Conservation (phyloP, 2,888 invertebrate species). For the Antheraea yamamai region DNA sequence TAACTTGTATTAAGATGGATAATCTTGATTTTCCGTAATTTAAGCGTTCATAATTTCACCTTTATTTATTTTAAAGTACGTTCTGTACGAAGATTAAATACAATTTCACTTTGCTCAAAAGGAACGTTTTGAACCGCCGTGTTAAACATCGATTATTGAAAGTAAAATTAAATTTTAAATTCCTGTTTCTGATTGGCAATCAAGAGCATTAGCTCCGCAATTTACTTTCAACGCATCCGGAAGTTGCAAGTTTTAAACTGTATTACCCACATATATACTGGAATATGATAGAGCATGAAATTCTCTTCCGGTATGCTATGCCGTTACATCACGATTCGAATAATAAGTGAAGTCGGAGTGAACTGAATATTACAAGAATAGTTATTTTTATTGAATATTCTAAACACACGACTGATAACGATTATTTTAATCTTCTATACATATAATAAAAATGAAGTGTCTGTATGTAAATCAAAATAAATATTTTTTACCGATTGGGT, state of each 20-base stretch:
- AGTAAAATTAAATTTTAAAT: constrained; percentile 32
- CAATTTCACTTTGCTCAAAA: background rate
- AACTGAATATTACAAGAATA: background rate
- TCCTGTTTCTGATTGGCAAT: constrained; percentile 41
- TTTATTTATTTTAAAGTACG: background rate
- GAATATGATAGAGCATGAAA: constrained; percentile 33
- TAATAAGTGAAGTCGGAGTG: background rate
- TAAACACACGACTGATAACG: background rate
- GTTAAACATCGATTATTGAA: background rate
- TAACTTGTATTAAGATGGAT: no score
- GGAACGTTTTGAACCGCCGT: background rate
- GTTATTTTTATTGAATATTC: background rate
- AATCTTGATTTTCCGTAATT: no score
- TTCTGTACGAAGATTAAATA: background rate
- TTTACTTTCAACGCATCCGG: constrained; percentile 34
- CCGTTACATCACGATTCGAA: constrained; percentile 21
- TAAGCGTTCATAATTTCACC: no score
- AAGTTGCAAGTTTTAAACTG: constrained; percentile 36
- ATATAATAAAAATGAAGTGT: no score
- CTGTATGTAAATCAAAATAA: no score
- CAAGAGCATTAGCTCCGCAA: constrained; percentile 39
- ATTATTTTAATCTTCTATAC: background rate
- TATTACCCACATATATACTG: constrained; percentile 37
- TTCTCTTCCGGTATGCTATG: constrained; percentile 24
- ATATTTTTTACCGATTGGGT: no score